Evolutionary conservation across 2,888 invertebrate genomes (phyloP).

Genomic region (Parthenolecanium corni): DNA sequence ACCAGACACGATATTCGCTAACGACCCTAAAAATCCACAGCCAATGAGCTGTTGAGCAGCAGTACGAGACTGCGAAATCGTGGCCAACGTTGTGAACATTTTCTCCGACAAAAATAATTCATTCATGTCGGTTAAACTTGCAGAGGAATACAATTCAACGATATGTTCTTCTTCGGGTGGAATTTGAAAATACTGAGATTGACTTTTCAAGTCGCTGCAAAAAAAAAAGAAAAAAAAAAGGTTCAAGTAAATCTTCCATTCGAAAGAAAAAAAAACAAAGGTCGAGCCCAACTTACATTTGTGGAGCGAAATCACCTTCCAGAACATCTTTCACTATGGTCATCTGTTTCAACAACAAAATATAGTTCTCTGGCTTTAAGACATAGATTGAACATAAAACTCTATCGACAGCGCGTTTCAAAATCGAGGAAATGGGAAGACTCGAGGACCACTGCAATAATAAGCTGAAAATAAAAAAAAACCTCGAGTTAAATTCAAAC

Average conservation of each 20-base stretch:
- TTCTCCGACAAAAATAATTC: constrained; percentile 19
- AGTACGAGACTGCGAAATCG: constrained; percentile 18
- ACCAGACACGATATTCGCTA: constrained; percentile 13
- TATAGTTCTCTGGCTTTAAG: constrained; percentile 48
- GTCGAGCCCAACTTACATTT: neutral
- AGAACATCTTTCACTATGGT: constrained; percentile 4
- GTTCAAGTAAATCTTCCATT: neutral
- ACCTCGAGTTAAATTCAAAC: too few species aligned
- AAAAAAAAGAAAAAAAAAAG: neutral
- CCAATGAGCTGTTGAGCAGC: constrained; percentile 16
- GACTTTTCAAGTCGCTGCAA: neutral
- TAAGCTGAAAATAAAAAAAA: constrained; percentile 40
- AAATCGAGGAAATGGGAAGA: constrained; percentile 55
- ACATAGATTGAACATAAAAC: constrained; percentile 76
- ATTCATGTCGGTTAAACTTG: constrained; percentile 5
- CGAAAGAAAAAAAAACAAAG: too few species aligned
- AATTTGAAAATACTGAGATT: neutral
- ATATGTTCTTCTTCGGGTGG: neutral
- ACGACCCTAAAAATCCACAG: constrained; percentile 8
- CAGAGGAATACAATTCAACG: neutral
- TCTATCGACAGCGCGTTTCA: constrained; percentile 76
- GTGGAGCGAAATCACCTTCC: neutral
- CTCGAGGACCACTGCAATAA: constrained; percentile 64
- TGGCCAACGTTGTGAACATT: constrained; percentile 5
- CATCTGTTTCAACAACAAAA: constrained; percentile 9